These are phyloP conservation scores for Lasius fuliginosus DNA, from an alignment of 2,888 invertebrate genomes.

Conservation along the genomic window DNA sequence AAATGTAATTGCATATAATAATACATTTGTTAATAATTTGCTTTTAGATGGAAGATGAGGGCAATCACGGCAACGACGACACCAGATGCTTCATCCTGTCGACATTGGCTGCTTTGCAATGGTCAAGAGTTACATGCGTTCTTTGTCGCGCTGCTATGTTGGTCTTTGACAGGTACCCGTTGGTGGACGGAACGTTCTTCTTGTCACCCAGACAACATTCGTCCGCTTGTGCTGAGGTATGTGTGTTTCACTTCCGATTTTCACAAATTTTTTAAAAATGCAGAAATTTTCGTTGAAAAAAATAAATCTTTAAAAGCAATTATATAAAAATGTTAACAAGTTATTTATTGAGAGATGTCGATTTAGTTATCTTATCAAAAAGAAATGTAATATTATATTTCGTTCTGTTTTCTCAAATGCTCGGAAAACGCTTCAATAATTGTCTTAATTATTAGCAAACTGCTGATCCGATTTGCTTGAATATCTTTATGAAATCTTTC, in stretches of 20 bases:
- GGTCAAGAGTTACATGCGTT: conserved; percentile 94
- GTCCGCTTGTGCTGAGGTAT: conserved; percentile 95
- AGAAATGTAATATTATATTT: background rate
- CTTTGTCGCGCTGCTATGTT: conserved; percentile 95
- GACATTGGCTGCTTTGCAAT: conserved; percentile 96
- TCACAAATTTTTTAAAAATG: background rate
- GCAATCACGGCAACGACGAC: conserved; percentile 99
- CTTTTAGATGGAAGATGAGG: conserved; percentile 98
- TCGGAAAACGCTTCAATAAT: background rate
- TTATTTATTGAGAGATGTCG: background rate
- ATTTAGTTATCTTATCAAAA: background rate
- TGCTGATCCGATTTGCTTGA: background rate
- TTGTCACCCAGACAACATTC: conserved; percentile 97
- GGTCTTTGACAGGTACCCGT: conserved; percentile 98
- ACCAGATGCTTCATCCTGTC: conserved; percentile 98
- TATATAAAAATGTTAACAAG: background rate
- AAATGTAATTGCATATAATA: background rate
- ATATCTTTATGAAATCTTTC: background rate
- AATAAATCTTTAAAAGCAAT: background rate
- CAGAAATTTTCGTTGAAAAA: background rate
- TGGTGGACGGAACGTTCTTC: conserved; percentile 99
- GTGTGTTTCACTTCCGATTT: conserved; percentile 2
- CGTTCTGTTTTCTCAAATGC: background rate
- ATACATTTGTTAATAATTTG: conserved; percentile 78
- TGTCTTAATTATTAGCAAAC: background rate